Evolutionary conservation across 1,140 invertebrate species (phyloP).

Genomic region (Drosophila ananassae): DNA sequence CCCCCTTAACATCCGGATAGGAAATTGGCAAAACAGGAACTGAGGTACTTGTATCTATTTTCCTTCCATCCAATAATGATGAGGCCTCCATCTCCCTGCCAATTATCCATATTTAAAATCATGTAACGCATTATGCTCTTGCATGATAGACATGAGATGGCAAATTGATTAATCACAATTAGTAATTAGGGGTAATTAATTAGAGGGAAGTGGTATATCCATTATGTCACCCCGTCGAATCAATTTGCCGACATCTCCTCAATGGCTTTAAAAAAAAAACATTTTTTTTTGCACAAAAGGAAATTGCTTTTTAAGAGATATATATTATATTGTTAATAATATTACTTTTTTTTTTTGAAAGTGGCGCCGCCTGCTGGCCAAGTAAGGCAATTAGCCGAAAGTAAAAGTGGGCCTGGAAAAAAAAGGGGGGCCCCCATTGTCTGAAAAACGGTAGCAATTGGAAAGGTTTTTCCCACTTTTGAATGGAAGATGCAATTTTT

Average conservation of each 20-base stretch:
- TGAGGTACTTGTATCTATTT: background rate
- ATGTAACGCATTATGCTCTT: constrained; percentile 55
- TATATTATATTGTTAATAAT: constrained; percentile 44
- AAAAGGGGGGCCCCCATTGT: constrained; percentile 17
- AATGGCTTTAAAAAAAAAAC: background rate
- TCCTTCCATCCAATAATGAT: constrained; percentile 15
- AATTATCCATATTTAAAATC: constrained; percentile 56
- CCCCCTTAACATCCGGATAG: constrained; percentile 27
- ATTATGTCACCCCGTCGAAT: constrained; percentile 65
- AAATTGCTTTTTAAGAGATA: constrained; percentile 23
- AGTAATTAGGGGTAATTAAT: constrained; percentile 54
- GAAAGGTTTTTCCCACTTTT: constrained; percentile 50
- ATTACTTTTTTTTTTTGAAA: constrained; percentile 49
- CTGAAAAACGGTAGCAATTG: constrained; percentile 43
- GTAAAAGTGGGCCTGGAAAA: constrained; percentile 60
- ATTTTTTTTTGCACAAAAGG: constrained; percentile 14
- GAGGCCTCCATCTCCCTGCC: background rate
- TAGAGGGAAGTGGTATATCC: constrained; percentile 22
- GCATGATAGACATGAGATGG: constrained; percentile 46
- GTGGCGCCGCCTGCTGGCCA: constrained; percentile 66
- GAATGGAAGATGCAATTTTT: constrained; percentile 38
- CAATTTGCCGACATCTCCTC: constrained; percentile 35
- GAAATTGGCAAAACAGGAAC: constrained; percentile 42
- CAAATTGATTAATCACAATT: constrained; percentile 66
- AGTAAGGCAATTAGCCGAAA: constrained; percentile 75